Base-by-base conservation (phyloP, 1,140 invertebrate species). In the Teleogryllus occipitalis region DNA sequence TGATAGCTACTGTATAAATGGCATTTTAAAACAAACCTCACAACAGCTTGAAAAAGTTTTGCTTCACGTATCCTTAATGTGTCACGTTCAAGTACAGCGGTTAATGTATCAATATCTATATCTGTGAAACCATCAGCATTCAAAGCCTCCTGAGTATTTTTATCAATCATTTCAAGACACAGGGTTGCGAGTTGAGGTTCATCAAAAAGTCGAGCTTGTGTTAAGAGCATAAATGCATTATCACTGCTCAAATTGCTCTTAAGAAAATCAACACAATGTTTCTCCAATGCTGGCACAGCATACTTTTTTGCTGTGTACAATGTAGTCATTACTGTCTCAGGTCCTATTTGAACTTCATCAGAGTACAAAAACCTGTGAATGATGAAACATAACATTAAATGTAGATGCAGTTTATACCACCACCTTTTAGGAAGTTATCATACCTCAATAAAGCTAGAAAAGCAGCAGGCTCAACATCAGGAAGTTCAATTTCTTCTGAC, bases 281-380 rank as follows among this genome's bases (percentile, higher is more conserved):
- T 91, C 84, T 96, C 94, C 79, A 96, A 85, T 12, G 93, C 92
- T 14, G 93, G 92, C 0, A 96, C 93, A 8, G 93, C 93, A 87
- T 96, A 96, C 83, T 96, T 96, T 83, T 96, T 96, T 8, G 95
- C 94, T 8, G 94, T 93, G 83, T 96, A 96, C 75, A 96, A 84
- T 8, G 93, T 95, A 1, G 94, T 94, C 94, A 96, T 96, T 4
- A 96, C 95, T 84, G 92, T 95, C 84, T 96, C 94, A 7, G 94
- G 93, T 54, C 93, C 94, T 83, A 96, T 95, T 81, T 92, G 89
- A n/a, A 96, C 93, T 85, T 95, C 93, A 88, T 96, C 94, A 0
- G 93, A 93, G 83, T 95, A 95, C 21, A 95, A 86, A 86, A 95
- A 95, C 83, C 91, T 39, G 27, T 5, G 5, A 5, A 39, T 39